phyloP scores from a whole-genome alignment of 2,797 vertebrate genomes.

The Xerus rutilus region DNA sequence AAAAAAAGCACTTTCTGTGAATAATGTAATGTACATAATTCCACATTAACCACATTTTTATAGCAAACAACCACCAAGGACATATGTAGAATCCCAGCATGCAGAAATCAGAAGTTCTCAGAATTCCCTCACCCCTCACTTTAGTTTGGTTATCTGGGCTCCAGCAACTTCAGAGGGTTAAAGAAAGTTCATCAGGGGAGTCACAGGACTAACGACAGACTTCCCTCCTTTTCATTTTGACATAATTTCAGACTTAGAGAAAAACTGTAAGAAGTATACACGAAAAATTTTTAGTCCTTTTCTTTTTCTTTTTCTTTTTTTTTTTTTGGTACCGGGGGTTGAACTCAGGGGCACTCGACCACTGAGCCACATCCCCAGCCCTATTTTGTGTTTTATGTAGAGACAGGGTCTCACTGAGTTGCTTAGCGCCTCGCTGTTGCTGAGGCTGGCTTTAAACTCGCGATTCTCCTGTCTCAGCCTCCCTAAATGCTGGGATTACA shows the following conservation, averaged over 20 bases:
- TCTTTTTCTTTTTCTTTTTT: no score
- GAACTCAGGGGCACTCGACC: no score
- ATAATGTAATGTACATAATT: neutral
- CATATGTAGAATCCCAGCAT: neutral
- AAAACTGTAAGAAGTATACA: constrained; percentile 20
- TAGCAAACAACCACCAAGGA: neutral
- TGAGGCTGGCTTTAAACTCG: no score
- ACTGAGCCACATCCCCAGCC: no score
- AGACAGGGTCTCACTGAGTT: no score
- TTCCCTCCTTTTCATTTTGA: constrained; percentile 9
- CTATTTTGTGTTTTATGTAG: no score
- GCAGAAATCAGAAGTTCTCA: neutral
- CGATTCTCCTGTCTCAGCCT: no score
- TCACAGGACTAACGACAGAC: neutral
- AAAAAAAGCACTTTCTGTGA: neutral
- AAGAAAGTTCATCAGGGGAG: neutral
- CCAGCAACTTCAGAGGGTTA: neutral
- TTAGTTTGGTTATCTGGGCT: neutral
- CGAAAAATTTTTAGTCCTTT: neutral
- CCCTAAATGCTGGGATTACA: no score
- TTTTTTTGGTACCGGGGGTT: no score
- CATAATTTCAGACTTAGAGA: constrained; percentile 28
- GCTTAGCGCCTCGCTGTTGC: no score
- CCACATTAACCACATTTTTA: neutral
- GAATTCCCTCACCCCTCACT: neutral